Evolutionary conservation across 1,140 invertebrate genomes (phyloP), one percentile per base, ranked within the genome.

Genomic region (Hesperophylax magnus): DNA sequence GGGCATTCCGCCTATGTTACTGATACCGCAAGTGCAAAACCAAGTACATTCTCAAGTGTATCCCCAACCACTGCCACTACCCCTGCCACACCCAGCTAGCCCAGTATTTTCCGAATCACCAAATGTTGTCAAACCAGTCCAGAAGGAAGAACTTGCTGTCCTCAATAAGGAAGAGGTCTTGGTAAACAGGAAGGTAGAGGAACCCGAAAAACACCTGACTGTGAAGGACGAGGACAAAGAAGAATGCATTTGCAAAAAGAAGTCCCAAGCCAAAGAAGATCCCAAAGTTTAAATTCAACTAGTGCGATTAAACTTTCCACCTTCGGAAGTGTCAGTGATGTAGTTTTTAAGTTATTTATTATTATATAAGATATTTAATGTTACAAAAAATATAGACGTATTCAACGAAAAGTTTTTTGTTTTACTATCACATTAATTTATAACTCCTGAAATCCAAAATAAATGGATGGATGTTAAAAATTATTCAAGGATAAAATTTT

Each of bases 211-310:
- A n/a, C n/a, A 8, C n/a, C 5, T 22, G 47, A 31, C n/a, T 17
- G 75, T 14, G 22, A 18, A 78, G 15, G 52, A 79, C 11, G 67
- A 58, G 15, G 72, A 77, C 4, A 81, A 81, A 63, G 74, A 81
- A 58, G 80, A 78, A 11, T 81, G 80, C 53, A 78, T 60, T 27
- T 81, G 80, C 34, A 74, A 78, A 54, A 76, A 81, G 3, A 74
- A 81, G 18, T 20, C 69, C 5, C 31, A 81, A 54, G 58, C 74
- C 22, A 63, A 77, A 52, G 65, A 60, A 53, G 31, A 58, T 15
- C 8, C 52, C 60, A 76, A 58, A 31, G 15, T 20, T 27, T 60
- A 61, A 60, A 39, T 14, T 39, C 18, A 31, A 39, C 4, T 3
- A 9, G 20, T 61, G 7, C 5, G 20, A 61, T 27, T 61, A 14